phyloP scores from a whole-genome alignment of 2,888 invertebrate genomes.

The Polydrusus cervinus region DNA sequence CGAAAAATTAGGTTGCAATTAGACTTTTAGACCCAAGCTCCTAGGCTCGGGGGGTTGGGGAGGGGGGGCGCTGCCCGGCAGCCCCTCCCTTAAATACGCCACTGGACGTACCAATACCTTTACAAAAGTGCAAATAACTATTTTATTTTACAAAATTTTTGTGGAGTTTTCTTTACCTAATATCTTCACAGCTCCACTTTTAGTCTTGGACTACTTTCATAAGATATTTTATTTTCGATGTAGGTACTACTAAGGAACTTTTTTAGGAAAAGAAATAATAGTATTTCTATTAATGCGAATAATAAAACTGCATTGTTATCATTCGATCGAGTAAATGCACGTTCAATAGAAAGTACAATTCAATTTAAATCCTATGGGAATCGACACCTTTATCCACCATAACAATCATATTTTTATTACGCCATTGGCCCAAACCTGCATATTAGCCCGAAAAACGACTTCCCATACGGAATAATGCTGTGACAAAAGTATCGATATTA shows the following conservation, averaged over 20 bases:
- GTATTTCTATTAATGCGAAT: background rate
- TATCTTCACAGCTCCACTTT: too few species aligned
- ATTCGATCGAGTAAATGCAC: background rate
- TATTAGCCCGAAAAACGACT: slow-evolving; percentile 21
- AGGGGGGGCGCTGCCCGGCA: too few species aligned
- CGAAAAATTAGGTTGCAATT: too few species aligned
- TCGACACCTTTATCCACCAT: slow-evolving; percentile 22
- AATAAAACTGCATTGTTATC: background rate
- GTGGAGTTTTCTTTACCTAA: too few species aligned
- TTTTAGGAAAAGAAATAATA: background rate
- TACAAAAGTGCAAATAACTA: too few species aligned
- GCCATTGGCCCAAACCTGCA: slow-evolving; percentile 22
- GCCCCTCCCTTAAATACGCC: too few species aligned
- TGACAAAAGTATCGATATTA: slow-evolving; percentile 4
- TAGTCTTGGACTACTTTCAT: too few species aligned
- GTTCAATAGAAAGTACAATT: background rate
- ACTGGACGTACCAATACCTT: too few species aligned
- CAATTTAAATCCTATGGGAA: background rate
- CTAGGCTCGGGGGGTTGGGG: too few species aligned
- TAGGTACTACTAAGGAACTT: too few species aligned
- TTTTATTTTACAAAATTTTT: too few species aligned
- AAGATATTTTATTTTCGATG: background rate
- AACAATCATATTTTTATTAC: slow-evolving; percentile 34
- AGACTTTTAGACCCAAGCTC: too few species aligned
- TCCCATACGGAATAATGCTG: background rate